Evolutionary conservation across 2,888 invertebrate genomes (phyloP), one percentile per base, ranked within the genome.

Genomic region (Eutolmus rufibarbis): DNA sequence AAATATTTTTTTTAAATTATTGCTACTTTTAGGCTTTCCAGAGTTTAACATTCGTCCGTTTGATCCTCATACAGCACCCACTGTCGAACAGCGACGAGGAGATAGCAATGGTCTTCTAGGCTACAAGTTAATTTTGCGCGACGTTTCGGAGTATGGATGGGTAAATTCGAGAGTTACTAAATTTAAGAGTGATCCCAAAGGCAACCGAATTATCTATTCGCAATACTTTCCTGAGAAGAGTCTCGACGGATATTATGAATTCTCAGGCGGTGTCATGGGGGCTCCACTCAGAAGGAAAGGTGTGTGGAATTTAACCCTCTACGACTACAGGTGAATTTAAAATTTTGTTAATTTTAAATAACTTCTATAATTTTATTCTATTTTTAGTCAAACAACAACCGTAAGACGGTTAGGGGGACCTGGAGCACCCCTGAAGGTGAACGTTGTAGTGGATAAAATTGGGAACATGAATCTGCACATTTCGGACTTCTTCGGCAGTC

Each of bases 171-270:
- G 95, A 90, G 95, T 97, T 88, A 96, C 96, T 12, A 96, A 95
- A 91, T 95, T 96, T 91, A 96, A 96, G 91, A 95, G 95, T 14
- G 95, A 96, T 91, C 93, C 94, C 91, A 93, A 94, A 14, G 94
- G 95, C 89, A 93, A 95, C 88, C 93, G 94, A 74, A 94, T 97
- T 3, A 94, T 96, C 87, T 96, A 96, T 90, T 95, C 96, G 0
- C 97, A 97, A 92, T 96, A 95, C 91, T 97, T 97, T 91, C 97
- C 97, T 0, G 96, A 96, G 90, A 97, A 97, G 90, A 94, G 94
- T 90, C 92, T 97, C 1, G 93, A 94, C 87, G 97, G 97, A 0
- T 94, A 93, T 81, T 96, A 95, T 90, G 95, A 95, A 88, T 94
- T 95, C 89, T 93, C 93, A 89, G 96, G 95, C 1, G 94, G 93